These are phyloP conservation scores for Hypanus sabinus DNA, from an alignment of 2,113 vertebrate species.

Conservation along the genomic window DNA sequence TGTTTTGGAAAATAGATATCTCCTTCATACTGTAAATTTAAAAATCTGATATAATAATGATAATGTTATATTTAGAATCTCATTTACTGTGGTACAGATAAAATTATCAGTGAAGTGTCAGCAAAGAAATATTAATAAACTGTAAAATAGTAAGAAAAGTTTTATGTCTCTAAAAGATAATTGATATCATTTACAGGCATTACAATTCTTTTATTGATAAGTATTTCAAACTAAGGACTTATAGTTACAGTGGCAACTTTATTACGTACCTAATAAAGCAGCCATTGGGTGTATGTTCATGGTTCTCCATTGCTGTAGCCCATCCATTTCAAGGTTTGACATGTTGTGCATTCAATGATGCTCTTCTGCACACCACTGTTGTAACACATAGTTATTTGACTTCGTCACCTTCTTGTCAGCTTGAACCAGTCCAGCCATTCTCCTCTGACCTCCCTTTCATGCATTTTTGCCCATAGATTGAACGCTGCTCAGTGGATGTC, in stretches of 20 bases:
- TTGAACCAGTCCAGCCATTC: no score
- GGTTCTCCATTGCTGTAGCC: no score
- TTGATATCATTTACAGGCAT: slow-evolving; percentile 15
- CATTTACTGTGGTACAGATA: not conserved
- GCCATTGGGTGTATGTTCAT: no score
- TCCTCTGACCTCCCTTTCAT: no score
- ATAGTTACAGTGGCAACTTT: not conserved
- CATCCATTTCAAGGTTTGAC: no score
- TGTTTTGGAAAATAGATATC: not conserved
- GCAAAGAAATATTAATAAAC: not conserved
- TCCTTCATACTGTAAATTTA: not conserved
- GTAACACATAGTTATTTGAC: no score
- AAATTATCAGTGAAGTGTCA: not conserved
- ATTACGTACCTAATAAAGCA: no score
- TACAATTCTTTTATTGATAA: not conserved
- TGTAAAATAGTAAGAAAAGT: not conserved
- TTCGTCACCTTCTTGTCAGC: no score
- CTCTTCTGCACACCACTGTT: no score
- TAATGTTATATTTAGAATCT: slow-evolving; percentile 26
- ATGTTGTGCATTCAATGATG: no score
- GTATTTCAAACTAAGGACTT: not conserved
- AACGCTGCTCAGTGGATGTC: no score
- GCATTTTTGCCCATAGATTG: no score
- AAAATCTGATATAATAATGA: not conserved
- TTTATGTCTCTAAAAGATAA: not conserved